Percentiles rank a stretch among this genome's conserved stretches.
These are phyloP conservation scores for Percina caprodes DNA, from an alignment of 2,113 vertebrate genomes.

Conservation along the genomic window DNA sequence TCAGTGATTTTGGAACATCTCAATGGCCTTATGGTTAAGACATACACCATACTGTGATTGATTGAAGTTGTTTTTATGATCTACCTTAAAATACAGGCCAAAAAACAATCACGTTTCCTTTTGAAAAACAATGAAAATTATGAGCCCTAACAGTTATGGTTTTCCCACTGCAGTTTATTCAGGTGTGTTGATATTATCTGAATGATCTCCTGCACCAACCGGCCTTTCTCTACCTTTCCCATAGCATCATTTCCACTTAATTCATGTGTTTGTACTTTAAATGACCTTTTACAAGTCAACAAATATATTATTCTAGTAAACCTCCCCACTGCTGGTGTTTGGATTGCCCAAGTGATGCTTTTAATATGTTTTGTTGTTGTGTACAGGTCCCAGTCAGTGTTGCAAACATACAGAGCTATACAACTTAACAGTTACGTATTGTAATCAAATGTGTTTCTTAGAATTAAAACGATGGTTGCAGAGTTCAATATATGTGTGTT, in stretches of 20 bases:
- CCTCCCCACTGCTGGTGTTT: constrained; percentile 30
- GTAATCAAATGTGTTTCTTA: constrained; percentile 50
- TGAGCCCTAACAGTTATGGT: not conserved
- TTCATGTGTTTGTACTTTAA: constrained; percentile 41
- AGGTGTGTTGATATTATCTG: constrained; percentile 49
- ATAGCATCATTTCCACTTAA: not conserved
- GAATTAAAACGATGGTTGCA: constrained; percentile 28
- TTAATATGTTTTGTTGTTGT: constrained; percentile 14
- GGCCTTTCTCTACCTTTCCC: not conserved
- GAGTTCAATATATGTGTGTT: constrained; percentile 6
- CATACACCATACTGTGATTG: not conserved
- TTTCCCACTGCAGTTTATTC: constrained; percentile 41
- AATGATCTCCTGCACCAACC: not conserved
- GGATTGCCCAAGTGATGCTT: constrained; percentile 3
- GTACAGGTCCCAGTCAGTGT: constrained; percentile 21
- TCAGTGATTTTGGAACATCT: not conserved
- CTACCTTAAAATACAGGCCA: not conserved
- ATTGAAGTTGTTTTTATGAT: not conserved
- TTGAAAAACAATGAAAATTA: not conserved
- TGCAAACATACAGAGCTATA: constrained; percentile 58
- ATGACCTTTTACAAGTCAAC: constrained; percentile 50
- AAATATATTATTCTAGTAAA: constrained; percentile 20
- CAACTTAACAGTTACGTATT: constrained; percentile 11
- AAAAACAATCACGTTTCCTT: not conserved
- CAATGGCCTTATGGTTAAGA: not conserved